phyloP scores from a whole-genome alignment of 2,888 invertebrate genomes.

The Cheilosia scutellata region DNA sequence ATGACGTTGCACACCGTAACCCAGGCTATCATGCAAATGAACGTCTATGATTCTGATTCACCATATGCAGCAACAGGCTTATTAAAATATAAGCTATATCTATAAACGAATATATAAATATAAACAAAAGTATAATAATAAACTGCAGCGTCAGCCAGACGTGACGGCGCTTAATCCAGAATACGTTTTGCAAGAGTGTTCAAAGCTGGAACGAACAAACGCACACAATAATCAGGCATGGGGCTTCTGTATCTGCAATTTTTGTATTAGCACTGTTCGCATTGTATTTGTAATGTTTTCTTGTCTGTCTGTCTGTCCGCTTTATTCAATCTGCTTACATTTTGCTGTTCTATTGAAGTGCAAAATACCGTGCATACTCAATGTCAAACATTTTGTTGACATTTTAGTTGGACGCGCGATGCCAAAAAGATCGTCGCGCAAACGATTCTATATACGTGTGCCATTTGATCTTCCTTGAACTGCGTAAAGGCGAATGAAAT shows the following conservation, averaged over 20 bases:
- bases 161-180: slow-evolving; percentile 78
- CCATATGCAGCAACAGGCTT: slow-evolving; percentile 33
- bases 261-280: slow-evolving; percentile 37
- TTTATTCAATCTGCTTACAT: slow-evolving; percentile 29
- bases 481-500: slow-evolving; percentile 39
- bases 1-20: slow-evolving; percentile 60
- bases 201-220: slow-evolving; percentile 39
- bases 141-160: slow-evolving; percentile 77
- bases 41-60: slow-evolving; percentile 62
- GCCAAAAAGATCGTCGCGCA: slow-evolving; percentile 52
- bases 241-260: slow-evolving; percentile 42
- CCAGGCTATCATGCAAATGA: slow-evolving; percentile 56
- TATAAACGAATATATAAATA: slow-evolving; percentile 30
- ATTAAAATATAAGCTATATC: slow-evolving; percentile 24
- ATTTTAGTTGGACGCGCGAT: slow-evolving; percentile 14
- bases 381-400: slow-evolving; percentile 32
- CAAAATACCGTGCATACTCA: slow-evolving; percentile 33
- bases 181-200: slow-evolving; percentile 59
- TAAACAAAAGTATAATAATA: slow-evolving; percentile 67
- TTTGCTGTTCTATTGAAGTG: slow-evolving; percentile 37
- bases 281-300: background rate
- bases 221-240: slow-evolving; percentile 9
- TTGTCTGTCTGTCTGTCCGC: background rate
- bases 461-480: slow-evolving; percentile 66
- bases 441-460: slow-evolving; percentile 26